phyloP scores from a whole-genome alignment of 2,113 vertebrate species.

The Narcine bancroftii region DNA sequence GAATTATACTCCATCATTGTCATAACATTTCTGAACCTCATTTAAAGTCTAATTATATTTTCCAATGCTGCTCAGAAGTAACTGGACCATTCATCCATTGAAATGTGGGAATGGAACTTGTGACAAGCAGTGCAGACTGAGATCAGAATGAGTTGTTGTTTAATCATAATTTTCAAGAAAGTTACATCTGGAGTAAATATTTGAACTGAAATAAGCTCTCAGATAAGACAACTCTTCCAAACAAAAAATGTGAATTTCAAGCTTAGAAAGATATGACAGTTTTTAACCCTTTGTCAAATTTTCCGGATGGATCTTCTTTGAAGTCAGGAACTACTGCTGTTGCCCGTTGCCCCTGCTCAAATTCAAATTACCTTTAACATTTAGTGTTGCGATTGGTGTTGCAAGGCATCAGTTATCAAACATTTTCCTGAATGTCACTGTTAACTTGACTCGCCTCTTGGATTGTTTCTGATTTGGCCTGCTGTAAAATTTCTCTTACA shows the following conservation, averaged over 20 bases:
- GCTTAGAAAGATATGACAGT: not conserved
- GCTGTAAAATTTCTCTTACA: not conserved
- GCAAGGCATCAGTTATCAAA: constrained; percentile 22
- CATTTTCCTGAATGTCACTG: constrained; percentile 10
- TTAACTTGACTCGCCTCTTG: not conserved
- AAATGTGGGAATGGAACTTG: too few species aligned
- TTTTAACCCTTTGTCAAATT: not conserved
- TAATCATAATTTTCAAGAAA: too few species aligned
- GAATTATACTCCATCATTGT: constrained; percentile 1
- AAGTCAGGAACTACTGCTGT: constrained; percentile 17
- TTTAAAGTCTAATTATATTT: too few species aligned
- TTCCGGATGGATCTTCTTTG: not conserved
- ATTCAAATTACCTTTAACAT: constrained; percentile 30
- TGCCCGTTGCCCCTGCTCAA: constrained; percentile 12
- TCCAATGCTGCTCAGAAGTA: too few species aligned
- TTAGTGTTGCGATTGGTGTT: not conserved
- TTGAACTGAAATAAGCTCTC: not conserved
- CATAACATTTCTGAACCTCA: not conserved
- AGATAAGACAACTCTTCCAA: not conserved
- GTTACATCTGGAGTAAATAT: not conserved
- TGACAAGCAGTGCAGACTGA: too few species aligned
- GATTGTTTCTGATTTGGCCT: not conserved
- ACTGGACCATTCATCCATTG: too few species aligned
- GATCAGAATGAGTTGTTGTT: too few species aligned
- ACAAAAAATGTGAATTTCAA: too few species aligned